Evolutionary conservation across 2,888 invertebrate genomes (phyloP).

Genomic region (Branchellion lobata): DNA sequence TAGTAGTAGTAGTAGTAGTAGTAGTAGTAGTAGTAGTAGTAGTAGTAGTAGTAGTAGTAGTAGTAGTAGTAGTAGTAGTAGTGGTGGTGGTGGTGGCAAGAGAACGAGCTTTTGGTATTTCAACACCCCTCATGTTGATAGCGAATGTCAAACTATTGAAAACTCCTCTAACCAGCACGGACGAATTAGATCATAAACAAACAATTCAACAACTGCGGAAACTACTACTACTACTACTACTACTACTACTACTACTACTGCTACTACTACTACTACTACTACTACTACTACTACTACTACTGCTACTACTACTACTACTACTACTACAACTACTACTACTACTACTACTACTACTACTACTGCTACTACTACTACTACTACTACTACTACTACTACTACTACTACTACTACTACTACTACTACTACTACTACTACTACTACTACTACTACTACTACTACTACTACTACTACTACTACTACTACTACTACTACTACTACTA

Average conservation of each 20-base stretch:
- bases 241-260: constrained; percentile 35
- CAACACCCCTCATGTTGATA: background rate
- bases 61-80: constrained; percentile 44
- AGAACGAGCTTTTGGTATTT: background rate
- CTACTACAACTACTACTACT: constrained; percentile 35
- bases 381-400: constrained; percentile 37
- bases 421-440: constrained; percentile 36
- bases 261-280: constrained; percentile 37
- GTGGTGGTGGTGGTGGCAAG: constrained; percentile 3
- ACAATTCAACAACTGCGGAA: too few species aligned
- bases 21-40: constrained; percentile 40
- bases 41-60: constrained; percentile 40
- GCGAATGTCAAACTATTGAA: background rate
- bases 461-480: constrained; percentile 22
- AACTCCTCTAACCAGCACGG: background rate
- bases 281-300: constrained; percentile 37
- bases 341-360: constrained; percentile 35
- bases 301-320: constrained; percentile 35
- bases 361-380: constrained; percentile 34
- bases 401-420: constrained; percentile 37
- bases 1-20: constrained; percentile 19
- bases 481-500: constrained; percentile 19
- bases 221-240: constrained; percentile 21
- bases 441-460: constrained; percentile 29
- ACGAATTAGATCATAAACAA: too few species aligned